phyloP scores from a whole-genome alignment of 2,113 vertebrate species.

The Irena cyanogastra region DNA sequence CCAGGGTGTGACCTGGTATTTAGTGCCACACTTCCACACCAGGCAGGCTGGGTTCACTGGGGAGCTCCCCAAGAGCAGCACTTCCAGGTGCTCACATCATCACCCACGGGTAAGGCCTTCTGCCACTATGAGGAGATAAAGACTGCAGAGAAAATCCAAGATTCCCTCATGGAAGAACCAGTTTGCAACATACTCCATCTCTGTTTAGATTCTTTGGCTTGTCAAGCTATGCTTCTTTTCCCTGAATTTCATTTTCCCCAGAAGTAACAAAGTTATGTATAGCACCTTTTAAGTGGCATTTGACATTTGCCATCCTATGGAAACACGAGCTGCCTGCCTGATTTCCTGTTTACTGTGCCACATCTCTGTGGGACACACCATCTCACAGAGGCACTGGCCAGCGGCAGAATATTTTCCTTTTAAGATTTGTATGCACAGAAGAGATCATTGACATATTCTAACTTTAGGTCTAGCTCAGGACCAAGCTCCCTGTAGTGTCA shows the following conservation, averaged over 20 bases:
- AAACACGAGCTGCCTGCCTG: neutral
- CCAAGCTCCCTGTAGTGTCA: neutral
- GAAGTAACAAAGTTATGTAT: neutral
- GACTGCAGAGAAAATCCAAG: neutral
- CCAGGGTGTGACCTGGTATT: neutral
- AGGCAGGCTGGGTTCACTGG: neutral
- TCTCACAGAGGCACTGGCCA: neutral
- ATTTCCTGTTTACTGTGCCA: conserved; percentile 33
- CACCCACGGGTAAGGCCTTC: neutral
- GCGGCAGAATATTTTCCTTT: neutral
- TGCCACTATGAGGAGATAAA: neutral
- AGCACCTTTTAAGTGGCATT: neutral
- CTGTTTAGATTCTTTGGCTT: neutral
- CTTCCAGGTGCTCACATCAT: neutral
- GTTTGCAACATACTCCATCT: neutral
- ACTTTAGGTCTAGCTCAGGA: conserved; percentile 6
- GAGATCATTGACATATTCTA: conserved; percentile 20
- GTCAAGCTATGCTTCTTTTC: neutral
- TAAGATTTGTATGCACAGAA: neutral
- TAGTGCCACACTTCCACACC: neutral
- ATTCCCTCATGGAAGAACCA: neutral
- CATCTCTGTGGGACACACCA: neutral
- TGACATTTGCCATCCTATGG: neutral
- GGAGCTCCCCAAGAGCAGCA: neutral
- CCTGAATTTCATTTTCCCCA: neutral